A percentile compares a stretch with the other conserved stretches of the same genome.
These are phyloP conservation scores for Pogonocichla stellata DNA, from an alignment of 2,113 vertebrate species.

Conservation along the genomic window DNA sequence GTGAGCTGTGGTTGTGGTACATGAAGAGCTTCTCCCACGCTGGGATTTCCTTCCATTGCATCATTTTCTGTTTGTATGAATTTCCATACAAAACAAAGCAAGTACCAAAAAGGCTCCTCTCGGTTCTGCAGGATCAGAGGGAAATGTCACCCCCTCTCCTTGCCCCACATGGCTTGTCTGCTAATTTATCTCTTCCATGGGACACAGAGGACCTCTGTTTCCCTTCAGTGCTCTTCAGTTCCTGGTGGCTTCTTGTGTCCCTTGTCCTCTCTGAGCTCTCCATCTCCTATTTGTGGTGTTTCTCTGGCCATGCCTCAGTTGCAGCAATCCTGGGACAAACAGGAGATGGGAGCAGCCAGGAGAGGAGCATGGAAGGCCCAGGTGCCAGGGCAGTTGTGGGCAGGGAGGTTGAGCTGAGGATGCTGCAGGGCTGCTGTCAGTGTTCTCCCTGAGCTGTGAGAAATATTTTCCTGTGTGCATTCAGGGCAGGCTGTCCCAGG, in stretches of 20 bases:
- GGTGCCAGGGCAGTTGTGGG: neutral
- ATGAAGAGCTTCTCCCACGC: fast-evolving
- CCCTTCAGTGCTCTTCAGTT: neutral
- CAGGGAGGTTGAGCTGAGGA: neutral
- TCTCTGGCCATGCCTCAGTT: neutral
- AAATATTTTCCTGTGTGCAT: neutral
- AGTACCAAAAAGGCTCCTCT: neutral
- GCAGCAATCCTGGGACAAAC: neutral
- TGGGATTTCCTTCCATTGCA: neutral
- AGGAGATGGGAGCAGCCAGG: neutral
- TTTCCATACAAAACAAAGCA: neutral
- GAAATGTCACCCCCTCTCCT: neutral
- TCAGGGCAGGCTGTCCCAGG: neutral
- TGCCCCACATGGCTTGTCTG: fast-evolving
- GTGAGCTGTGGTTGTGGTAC: fast-evolving
- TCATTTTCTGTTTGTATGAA: neutral
- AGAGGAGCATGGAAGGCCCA: neutral
- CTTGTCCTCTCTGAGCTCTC: neutral
- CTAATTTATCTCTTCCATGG: neutral
- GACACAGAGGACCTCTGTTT: neutral
- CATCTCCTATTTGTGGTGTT: neutral
- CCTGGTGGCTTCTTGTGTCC: neutral
- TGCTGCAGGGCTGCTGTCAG: neutral
- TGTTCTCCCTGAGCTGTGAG: fast-evolving
- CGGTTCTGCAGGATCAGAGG: neutral